Base-by-base conservation (phyloP, 1,140 invertebrate species). In the Rhagoletis pomonella region DNA sequence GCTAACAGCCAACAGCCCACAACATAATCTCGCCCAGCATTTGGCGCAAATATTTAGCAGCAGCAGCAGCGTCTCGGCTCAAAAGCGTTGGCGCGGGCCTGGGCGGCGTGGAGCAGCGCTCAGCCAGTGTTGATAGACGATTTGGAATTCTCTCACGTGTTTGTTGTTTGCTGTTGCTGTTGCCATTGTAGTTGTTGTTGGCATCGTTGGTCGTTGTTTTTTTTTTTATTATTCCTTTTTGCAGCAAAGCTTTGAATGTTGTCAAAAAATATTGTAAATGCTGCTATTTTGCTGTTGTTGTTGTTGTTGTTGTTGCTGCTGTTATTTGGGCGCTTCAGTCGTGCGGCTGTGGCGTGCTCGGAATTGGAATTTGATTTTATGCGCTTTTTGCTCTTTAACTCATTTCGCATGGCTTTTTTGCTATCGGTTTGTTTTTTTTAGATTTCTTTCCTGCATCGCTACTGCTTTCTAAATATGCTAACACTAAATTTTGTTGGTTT, bases 321-420 rank as follows among this genome's bases (percentile, higher is more conserved):
- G 47, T 81, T 58, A n/a, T 19, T 81, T 19, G 19, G 7, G 73
- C 19, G 47, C 19, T 81, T 81, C 73, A 55, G 73, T 81, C 50
- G 73, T 81, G 73, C 47, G 73, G 73, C n/a, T 29, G 73, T 47
- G 73, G 44, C 73, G 73, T 81, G 73, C 55, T 81, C 17, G 44
- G 73, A 81, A 81, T 81, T 19, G 73, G 14, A 81, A 81, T 81
- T 81, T 81, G 73, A 81, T 81, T 81, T 81, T 81, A 81, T 81
- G 73, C 73, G 73, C 73, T 81, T 81, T 81, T 81, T 81, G 73
- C 73, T 9, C 47, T 55, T 81, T n/a, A 81, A 81, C 69, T 29
- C 14, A 81, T 50, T 55, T 55, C 50, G 50, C 50, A 6, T 55
- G 50, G 50, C 50, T 9, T 29, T 9, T 81, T 81, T 19, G 47